Evolutionary conservation across 2,797 vertebrate genomes (phyloP).

Genomic region (Rhynchotus rufescens): DNA sequence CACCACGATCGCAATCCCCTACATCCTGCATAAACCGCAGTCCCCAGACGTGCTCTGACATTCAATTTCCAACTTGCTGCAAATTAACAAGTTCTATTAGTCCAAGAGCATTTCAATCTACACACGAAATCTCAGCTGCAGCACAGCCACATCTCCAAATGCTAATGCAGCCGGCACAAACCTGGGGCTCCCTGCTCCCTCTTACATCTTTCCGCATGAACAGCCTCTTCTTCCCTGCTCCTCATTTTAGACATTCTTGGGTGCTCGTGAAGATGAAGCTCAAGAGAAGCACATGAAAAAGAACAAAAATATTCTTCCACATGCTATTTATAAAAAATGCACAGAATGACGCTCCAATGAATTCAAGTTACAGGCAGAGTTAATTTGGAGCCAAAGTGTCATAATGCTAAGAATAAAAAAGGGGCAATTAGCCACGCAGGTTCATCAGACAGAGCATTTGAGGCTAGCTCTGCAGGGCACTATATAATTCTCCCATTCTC

Average conservation of each 20-base stretch:
- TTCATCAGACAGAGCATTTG: background rate
- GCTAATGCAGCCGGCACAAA: background rate
- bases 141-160: background rate
- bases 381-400: constrained; percentile 22
- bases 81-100: background rate
- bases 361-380: constrained; percentile 1
- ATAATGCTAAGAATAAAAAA: constrained; percentile 8
- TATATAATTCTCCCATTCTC: constrained; percentile 22
- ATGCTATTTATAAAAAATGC: background rate
- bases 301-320: background rate
- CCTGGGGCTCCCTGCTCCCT: background rate
- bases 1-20: background rate
- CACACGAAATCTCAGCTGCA: background rate
- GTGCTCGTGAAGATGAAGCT: background rate
- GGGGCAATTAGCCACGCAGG: background rate
- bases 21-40: background rate
- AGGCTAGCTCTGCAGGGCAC: background rate
- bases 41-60: background rate
- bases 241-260: background rate
- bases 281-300: background rate
- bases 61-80: background rate
- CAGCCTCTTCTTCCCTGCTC: background rate
- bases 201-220: background rate
- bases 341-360: background rate
- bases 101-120: background rate